Conservation (phyloP, 2,113 vertebrate genomes). For the Coturnix japonica region DNA sequence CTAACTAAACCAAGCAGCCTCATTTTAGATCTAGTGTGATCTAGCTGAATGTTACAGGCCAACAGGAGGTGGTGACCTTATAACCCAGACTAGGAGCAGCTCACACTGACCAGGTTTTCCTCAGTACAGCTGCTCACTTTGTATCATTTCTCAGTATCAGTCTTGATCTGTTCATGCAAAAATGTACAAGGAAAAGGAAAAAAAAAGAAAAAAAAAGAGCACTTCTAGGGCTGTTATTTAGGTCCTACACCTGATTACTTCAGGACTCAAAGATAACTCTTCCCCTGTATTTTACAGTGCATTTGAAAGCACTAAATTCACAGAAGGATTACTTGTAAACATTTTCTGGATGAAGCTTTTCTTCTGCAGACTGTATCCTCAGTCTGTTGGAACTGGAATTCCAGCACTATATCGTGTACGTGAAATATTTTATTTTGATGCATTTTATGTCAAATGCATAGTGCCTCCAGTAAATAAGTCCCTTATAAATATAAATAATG, state of each 20-base stretch:
- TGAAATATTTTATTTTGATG: background rate
- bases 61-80: background rate
- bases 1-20: background rate
- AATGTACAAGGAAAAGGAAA: too few relatives aligned
- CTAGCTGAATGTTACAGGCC: background rate
- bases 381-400: background rate
- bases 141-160: background rate
- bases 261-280: background rate
- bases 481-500: background rate
- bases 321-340: background rate
- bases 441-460: background rate
- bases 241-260: background rate
- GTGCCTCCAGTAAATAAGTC: background rate
- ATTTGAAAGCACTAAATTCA: background rate
- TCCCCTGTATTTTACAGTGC: background rate
- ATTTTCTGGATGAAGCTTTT: background rate
- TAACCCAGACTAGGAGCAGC: accelerated
- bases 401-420: background rate
- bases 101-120: background rate
- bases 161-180: background rate
- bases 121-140: background rate
- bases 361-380: background rate
- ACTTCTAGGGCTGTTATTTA: background rate
- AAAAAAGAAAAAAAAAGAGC: background rate
- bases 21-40: background rate